Base-by-base conservation (phyloP, 2,888 invertebrate genomes). In the Seira ritae region DNA sequence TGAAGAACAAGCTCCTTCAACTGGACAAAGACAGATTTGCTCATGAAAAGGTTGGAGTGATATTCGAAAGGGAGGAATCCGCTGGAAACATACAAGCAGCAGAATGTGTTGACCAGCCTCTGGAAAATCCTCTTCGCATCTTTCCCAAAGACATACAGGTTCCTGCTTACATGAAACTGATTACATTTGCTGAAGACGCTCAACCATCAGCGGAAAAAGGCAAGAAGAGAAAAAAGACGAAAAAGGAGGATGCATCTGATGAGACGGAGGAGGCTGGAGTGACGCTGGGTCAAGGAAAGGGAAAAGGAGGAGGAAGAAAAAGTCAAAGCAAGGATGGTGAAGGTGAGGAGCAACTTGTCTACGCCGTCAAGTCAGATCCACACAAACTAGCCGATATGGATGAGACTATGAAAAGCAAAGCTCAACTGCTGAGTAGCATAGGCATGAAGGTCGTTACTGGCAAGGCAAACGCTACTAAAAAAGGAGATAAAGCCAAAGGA, bases 1-100 rank as follows among this genome's bases (percentile, higher is more conserved):
- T 92, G 94, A 92, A 92, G 89, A 94, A 94, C 89, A 94, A 94
- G 89, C 92, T 95, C 80, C 91, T 93, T 46, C 92, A 93, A 8
- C 94, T 85, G 65, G 78, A 79, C 46, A 60, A 73, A 23, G 82
- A 83, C 17, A 37, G 84, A 72, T 84, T 80, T 73, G 75, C 74
- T 1, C 84, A 84, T 17, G 75, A 79, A 17, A 81, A 83, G 17
- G 67, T 86, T 8, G 55, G 79, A 46, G 74, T 84, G 10, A 75
- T 85, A 42, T 79, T 88, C 55, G 85, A 87, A 62, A 69, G 87
- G 19, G 88, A 88, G 66, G 84, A 77, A 15, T 77, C 67, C 6
- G 77, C 77, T 19, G 85, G 85, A 4, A 83, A 24, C 15, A 85
- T 85, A 46, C 73, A 67, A 3, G 74, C 74, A 12, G 85, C 83